phyloP scores from a whole-genome alignment of 2,113 vertebrate genomes.

The Tympanuchus pallidicinctus region DNA sequence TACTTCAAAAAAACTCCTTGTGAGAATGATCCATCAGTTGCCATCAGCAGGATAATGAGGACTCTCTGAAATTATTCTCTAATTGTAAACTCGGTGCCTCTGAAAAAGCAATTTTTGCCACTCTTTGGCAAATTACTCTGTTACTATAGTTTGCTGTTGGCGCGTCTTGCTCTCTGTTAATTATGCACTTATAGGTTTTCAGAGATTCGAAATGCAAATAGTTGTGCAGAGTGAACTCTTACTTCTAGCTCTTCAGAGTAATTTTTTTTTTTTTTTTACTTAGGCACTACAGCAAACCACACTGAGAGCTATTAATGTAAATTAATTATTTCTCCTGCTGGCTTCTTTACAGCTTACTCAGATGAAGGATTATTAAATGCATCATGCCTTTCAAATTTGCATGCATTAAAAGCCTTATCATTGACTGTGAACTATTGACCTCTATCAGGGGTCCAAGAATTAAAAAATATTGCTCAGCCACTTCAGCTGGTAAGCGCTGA shows the following conservation, averaged over 20 bases:
- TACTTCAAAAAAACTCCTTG: not conserved
- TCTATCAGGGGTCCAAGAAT: not conserved
- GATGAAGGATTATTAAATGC: slow-evolving; percentile 69
- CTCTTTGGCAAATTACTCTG: not conserved
- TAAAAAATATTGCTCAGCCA: not conserved
- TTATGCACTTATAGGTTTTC: slow-evolving; percentile 21
- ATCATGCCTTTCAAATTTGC: slow-evolving; percentile 65
- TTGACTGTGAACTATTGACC: not conserved
- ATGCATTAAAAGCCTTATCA: slow-evolving; percentile 48
- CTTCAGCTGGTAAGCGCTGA: not conserved
- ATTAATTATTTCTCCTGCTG: slow-evolving; percentile 76
- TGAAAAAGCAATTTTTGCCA: not conserved
- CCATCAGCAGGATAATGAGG: not conserved
- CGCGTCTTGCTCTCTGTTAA: not conserved
- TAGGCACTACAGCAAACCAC: slow-evolving; percentile 6
- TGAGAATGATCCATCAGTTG: not conserved
- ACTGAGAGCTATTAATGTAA: slow-evolving; percentile 73
- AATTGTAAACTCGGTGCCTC: not conserved
- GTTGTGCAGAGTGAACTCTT: slow-evolving; percentile 1
- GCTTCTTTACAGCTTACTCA: slow-evolving; percentile 69
- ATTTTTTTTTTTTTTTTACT: not conserved
- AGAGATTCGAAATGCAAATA: not conserved
- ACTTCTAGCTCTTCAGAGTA: slow-evolving; percentile 35
- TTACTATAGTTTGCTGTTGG: not conserved
- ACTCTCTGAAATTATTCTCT: not conserved